These are phyloP conservation scores for Drosophila elegans DNA, from an alignment of 1,140 invertebrate species.

Conservation along the genomic window DNA sequence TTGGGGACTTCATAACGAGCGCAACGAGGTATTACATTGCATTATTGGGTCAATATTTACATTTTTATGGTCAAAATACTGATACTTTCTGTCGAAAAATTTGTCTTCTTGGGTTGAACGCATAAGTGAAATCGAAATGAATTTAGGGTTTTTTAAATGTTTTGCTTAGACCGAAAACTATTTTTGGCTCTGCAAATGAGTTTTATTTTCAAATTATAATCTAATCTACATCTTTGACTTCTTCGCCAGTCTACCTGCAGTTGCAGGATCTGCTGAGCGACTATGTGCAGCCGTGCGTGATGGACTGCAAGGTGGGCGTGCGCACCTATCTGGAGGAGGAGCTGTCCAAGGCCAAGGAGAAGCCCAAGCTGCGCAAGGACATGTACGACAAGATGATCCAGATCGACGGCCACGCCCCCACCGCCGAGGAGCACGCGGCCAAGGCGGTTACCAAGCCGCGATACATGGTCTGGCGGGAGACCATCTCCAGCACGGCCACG, in stretches of 20 bases:
- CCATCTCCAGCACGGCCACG: conserved; percentile 97
- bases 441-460: conserved; percentile 97
- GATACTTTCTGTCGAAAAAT: no score
- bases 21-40: no score
- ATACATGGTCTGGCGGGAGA: conserved; percentile 99
- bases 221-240: conserved; percentile 23
- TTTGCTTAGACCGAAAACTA: no score
- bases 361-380: conserved; percentile 96
- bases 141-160: no score
- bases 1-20: no score
- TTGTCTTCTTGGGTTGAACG: no score
- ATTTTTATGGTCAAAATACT: no score
- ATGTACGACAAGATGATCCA: conserved; percentile 99
- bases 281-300: conserved; percentile 96
- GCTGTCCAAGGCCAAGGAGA: conserved; percentile 96
- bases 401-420: conserved; percentile 95
- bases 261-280: conserved; percentile 96
- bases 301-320: conserved; percentile 98
- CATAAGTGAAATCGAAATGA: no score
- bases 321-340: conserved; percentile 98
- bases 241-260: conserved; percentile 90
- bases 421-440: conserved; percentile 93
- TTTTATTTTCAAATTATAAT: conserved; percentile 43
- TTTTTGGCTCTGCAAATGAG: no score
- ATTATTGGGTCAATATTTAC: no score